A percentile compares a stretch with the other conserved stretches of the same genome.
phyloP scores from a whole-genome alignment of 2,888 invertebrate species.

The Auanema freiburgensis region DNA sequence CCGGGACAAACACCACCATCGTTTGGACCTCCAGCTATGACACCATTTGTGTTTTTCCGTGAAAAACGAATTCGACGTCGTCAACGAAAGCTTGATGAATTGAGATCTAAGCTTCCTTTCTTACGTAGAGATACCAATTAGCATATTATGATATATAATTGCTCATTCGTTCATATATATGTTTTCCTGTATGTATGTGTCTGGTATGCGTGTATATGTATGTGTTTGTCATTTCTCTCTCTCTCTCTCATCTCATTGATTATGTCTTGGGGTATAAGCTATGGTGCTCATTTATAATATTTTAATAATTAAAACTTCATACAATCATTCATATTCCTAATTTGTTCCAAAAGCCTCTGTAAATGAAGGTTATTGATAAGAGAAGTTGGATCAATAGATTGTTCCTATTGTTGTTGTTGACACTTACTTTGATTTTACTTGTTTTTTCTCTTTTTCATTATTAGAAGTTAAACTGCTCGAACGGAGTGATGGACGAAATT shows the following conservation, averaged over 20 bases:
- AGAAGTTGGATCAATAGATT: conserved; percentile 2
- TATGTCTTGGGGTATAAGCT: no score
- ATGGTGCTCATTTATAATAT: no score
- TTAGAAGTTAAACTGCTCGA: conserved; percentile 4
- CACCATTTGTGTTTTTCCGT: conserved; percentile 18
- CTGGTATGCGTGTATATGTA: no score
- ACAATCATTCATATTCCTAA: background rate
- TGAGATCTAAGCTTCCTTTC: no score
- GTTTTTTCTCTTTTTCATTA: conserved; percentile 2
- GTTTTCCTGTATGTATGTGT: no score
- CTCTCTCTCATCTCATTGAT: no score
- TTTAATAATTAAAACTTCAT: no score
- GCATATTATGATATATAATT: no score
- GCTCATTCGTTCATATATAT: no score
- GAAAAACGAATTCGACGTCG: conserved; percentile 14
- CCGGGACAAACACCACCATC: background rate
- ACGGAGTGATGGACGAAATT: background rate
- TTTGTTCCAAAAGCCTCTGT: conserved; percentile 11
- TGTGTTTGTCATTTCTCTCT: no score
- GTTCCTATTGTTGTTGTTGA: conserved; percentile 1
- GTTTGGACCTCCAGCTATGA: conserved; percentile 16
- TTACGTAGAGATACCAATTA: no score
- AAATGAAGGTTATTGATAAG: background rate
- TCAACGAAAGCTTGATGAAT: no score
- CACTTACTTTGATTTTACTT: conserved; percentile 1